Conservation (phyloP, 2,113 vertebrate species). For the Mustelus asterias region DNA sequence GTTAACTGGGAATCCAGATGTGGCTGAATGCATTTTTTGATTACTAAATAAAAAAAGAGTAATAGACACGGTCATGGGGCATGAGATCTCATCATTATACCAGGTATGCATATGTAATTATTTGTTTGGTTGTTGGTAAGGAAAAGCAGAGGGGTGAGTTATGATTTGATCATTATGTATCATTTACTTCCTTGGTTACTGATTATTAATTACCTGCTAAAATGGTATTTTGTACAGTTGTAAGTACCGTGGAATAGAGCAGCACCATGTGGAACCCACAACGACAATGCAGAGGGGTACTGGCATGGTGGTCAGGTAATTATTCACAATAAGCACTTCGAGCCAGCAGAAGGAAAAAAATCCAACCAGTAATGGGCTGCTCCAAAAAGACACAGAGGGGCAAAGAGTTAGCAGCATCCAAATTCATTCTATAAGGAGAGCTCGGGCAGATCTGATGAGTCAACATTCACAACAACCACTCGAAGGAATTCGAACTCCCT, state of each 20-base stretch:
- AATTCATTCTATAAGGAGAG: background rate
- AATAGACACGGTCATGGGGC: background rate
- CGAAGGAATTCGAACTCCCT: background rate
- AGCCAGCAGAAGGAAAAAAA: background rate
- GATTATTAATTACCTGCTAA: background rate
- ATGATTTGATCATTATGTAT: background rate
- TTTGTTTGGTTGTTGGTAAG: background rate
- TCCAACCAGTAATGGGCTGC: background rate
- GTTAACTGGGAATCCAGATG: background rate
- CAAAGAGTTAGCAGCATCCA: background rate
- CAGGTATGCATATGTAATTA: background rate
- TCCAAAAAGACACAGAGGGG: background rate
- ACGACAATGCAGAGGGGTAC: background rate
- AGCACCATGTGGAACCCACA: background rate
- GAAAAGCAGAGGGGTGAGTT: background rate
- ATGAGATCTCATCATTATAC: background rate
- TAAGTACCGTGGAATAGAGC: background rate
- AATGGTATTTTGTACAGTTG: background rate
- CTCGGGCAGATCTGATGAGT: background rate
- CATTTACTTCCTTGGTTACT: background rate
- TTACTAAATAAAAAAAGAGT: background rate
- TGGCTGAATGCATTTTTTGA: background rate
- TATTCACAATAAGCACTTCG: background rate
- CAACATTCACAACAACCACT: background rate
- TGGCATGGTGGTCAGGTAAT: background rate